A percentile compares a stretch with the other conserved stretches of the same genome.
Evolutionary conservation across 2,888 invertebrate genomes (phyloP).

Genomic region (Nomada lathburiana): DNA sequence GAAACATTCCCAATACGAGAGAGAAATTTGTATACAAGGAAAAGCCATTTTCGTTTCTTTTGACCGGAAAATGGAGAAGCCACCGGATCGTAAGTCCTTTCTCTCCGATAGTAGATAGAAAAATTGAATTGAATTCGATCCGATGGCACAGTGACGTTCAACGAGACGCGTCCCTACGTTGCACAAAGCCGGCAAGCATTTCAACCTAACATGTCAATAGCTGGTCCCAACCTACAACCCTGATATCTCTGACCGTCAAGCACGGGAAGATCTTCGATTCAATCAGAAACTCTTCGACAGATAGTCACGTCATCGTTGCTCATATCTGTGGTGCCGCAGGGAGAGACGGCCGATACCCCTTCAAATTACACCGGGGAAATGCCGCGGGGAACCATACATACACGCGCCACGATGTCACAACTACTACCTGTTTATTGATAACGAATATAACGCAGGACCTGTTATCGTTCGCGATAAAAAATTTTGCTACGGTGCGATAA

Average conservation of each 20-base stretch:
- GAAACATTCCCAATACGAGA: not conserved
- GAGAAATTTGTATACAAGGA: not conserved
- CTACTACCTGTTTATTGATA: constrained; percentile 6
- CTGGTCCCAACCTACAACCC: constrained; percentile 21
- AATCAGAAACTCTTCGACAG: constrained; percentile 32
- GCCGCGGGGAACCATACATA: not conserved
- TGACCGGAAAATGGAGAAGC: not conserved
- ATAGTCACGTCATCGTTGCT: not conserved
- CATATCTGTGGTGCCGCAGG: not conserved
- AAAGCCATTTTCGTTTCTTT: not conserved
- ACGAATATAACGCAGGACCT: constrained; percentile 11
- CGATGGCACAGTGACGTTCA: constrained; percentile 16
- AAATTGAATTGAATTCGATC: constrained; percentile 46
- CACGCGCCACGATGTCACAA: not conserved
- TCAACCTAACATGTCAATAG: constrained; percentile 56
- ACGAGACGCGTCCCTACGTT: constrained; percentile 23
- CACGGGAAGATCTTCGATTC: constrained; percentile 51
- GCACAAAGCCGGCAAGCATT: constrained; percentile 50
- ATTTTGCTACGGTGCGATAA: not conserved
- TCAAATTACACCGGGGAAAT: constrained; percentile 15
- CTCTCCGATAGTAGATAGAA: constrained; percentile 36
- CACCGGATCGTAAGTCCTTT: not conserved
- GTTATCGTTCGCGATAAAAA: not conserved
- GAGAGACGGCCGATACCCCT: not conserved
- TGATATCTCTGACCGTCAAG: constrained; percentile 56